Evolutionary conservation across 2,113 vertebrate species (phyloP).

Genomic region (Opisthocomus hoazin): DNA sequence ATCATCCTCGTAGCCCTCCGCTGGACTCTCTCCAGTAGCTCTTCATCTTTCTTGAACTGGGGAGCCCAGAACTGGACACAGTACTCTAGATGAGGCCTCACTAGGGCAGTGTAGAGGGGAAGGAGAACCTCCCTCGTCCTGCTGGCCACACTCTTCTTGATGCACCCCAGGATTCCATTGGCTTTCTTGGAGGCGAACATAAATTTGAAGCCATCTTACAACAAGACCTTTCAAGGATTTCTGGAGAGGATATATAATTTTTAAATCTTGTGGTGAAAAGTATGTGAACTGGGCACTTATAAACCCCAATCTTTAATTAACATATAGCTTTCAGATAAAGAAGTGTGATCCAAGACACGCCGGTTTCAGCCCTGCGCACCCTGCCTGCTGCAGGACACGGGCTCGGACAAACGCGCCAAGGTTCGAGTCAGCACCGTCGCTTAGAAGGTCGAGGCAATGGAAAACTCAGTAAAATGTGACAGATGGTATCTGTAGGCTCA

Average conservation of each 20-base stretch:
- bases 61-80: too few relatives aligned
- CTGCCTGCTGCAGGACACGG: rapidly evolving
- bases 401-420: background rate
- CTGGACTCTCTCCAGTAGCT: too few relatives aligned
- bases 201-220: background rate
- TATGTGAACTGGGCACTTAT: background rate
- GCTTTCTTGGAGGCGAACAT: background rate
- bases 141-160: too few relatives aligned
- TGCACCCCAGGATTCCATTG: too few relatives aligned
- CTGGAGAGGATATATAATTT: background rate
- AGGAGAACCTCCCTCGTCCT: too few relatives aligned
- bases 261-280: background rate
- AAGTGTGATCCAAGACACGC: background rate
- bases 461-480: background rate
- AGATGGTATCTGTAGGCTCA: background rate
- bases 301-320: background rate
- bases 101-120: too few relatives aligned
- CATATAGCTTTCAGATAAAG: background rate
- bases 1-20: too few relatives aligned
- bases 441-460: background rate
- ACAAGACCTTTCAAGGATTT: background rate
- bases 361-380: too few relatives aligned
- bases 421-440: background rate
- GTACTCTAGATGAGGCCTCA: too few relatives aligned
- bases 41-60: too few relatives aligned